phyloP scores from a whole-genome alignment of 2,797 vertebrate genomes.

The Nyctibius grandis region DNA sequence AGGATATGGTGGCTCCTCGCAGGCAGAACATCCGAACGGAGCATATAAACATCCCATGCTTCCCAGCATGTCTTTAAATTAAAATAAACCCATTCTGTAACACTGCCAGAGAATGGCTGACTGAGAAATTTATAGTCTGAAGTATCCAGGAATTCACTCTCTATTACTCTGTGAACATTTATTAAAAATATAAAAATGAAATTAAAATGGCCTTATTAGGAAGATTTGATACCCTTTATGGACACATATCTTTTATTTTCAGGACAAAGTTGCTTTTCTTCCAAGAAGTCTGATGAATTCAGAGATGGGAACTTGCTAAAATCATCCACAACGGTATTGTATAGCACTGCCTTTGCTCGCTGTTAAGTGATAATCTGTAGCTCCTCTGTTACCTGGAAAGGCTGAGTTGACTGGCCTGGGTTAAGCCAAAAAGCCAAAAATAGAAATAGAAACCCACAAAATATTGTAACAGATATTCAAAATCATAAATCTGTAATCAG shows the following conservation, averaged over 20 bases:
- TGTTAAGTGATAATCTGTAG: not conserved
- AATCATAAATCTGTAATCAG: slow-evolving; percentile 31
- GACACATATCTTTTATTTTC: not conserved
- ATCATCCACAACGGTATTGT: not conserved
- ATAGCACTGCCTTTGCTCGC: not conserved
- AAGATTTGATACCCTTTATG: slow-evolving; percentile 23
- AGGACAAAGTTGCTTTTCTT: slow-evolving; percentile 9
- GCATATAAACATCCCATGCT: slow-evolving; percentile 3
- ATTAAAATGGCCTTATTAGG: slow-evolving; percentile 29
- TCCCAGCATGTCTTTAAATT: slow-evolving; percentile 34
- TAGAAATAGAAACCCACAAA: slow-evolving; percentile 16
- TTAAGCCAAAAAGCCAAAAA: slow-evolving; percentile 13
- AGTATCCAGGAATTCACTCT: not conserved
- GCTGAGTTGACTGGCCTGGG: not conserved
- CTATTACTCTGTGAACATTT: not conserved
- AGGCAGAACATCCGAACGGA: slow-evolving; percentile 20
- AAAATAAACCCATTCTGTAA: slow-evolving; percentile 28
- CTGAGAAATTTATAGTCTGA: slow-evolving; percentile 21
- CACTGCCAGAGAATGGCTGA: not conserved
- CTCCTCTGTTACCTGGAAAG: not conserved
- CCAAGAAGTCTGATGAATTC: slow-evolving; percentile 23
- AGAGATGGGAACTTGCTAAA: not conserved
- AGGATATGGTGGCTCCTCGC: not conserved
- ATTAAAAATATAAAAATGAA: slow-evolving; percentile 44
- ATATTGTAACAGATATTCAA: slow-evolving; percentile 18